These are phyloP conservation scores for Iguana delicatissima DNA, from an alignment of 2,797 vertebrate species.

Conservation along the genomic window DNA sequence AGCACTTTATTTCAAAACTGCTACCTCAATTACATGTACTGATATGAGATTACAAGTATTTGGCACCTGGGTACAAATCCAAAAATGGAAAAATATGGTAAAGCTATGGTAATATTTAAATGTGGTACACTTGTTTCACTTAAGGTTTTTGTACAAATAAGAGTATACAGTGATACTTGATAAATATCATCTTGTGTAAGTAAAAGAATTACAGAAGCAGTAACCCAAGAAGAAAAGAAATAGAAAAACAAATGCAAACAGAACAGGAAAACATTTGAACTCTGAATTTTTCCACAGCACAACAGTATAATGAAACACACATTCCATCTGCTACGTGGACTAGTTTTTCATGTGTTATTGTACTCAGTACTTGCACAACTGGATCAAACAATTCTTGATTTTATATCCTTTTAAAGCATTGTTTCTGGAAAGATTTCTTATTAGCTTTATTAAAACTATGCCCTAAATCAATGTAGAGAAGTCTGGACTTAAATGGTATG, in stretches of 20 bases:
- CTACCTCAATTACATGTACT: not conserved
- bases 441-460: not conserved
- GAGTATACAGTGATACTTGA: not conserved
- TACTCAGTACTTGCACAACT: not conserved
- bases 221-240: conserved; percentile 4
- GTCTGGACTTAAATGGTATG: not conserved
- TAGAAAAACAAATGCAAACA: not conserved
- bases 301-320: conserved; percentile 22
- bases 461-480: not conserved
- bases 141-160: not conserved
- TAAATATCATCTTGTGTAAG: not conserved
- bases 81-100: not conserved
- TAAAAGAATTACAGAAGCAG: conserved; percentile 1
- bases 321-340: not conserved
- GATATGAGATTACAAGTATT: not conserved
- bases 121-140: not conserved
- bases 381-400: not conserved
- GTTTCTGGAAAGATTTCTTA: not conserved
- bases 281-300: conserved; percentile 1
- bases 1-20: conserved; percentile 15
- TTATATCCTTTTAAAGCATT: conserved; percentile 16
- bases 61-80: not conserved
- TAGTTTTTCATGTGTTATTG: conserved; percentile 20
- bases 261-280: not conserved
- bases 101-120: not conserved